Evolutionary conservation across 2,113 vertebrate genomes (phyloP), one percentile per base, ranked within the genome.

Genomic region (Condylura cristata): DNA sequence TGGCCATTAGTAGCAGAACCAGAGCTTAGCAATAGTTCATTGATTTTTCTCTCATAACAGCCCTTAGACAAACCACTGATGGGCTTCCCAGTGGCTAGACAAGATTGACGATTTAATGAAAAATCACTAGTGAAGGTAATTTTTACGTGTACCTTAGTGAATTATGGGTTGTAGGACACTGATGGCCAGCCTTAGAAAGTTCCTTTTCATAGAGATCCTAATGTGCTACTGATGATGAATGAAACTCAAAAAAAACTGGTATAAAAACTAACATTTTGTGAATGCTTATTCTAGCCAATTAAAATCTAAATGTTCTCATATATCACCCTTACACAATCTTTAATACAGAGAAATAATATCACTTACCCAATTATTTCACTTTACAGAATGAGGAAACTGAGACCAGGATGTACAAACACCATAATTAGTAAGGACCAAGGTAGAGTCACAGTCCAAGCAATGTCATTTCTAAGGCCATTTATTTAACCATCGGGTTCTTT

Each of bases 101-200:
- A 44, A 70, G 11, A 60, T 17, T 41, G 61, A 51, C 46, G 13
- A 26, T 65, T 91, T 95, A 92, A 87, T 70, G 39, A 76, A 93
- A 76, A 72, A 82, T 46, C 41, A 12, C 24, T 56, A 70, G 26
- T 34, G 11, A 96, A 58, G 56, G 79, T 86, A 71, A 80, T 61
- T 92, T 81, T 88, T 32, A 26, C 34, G 66, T 53, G 30, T 56
- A 87, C 13, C n/a, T 39, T 24, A 71, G 30, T 80, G 70, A 94
- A 84, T 80, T 79, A 80, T 56, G n/a, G 6, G 17, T 89, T 87
- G 75, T 70, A 65, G n/a, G 39, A 68, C 12, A 61, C 28, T 41
- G 22, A 74, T 14, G 34, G 5, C 7, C 46, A 84, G 14, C 68
- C 8, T 12, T 76, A 60, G 5, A 56, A 88, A 66, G 44, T 6